These are phyloP conservation scores for Nesometra sesokonis DNA, from an alignment of 35 echinoderm and acorn worm genomes.

Conservation along the genomic window DNA sequence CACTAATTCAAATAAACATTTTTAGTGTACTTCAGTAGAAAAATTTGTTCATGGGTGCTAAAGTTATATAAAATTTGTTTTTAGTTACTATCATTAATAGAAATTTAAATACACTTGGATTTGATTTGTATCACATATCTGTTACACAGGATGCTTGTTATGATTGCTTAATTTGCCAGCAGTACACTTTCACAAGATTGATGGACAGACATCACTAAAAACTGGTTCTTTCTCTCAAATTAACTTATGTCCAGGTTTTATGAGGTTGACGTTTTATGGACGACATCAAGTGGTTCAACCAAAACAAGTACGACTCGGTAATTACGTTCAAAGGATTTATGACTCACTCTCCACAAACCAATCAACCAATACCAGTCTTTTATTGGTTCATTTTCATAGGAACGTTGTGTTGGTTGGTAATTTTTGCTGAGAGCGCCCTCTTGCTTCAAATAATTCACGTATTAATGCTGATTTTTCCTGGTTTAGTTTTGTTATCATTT, in stretches of 20 bases:
- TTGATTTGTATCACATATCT: too few relatives aligned
- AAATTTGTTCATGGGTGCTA: too few relatives aligned
- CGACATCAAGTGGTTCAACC: neutral
- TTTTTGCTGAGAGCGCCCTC: constrained; percentile 1
- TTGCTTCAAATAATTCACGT: constrained; percentile 76
- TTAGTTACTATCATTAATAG: too few relatives aligned
- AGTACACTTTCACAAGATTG: neutral
- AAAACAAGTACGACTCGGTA: neutral
- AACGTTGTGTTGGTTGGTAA: neutral
- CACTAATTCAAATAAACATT: too few relatives aligned
- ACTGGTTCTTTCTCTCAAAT: neutral
- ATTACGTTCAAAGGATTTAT: neutral
- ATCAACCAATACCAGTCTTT: neutral
- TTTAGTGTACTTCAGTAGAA: too few relatives aligned
- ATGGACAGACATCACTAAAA: neutral
- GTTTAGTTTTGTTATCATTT: constrained; percentile 62
- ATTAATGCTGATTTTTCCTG: constrained; percentile 86
- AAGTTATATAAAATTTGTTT: too few relatives aligned
- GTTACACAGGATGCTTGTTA: too few relatives aligned
- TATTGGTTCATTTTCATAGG: neutral
- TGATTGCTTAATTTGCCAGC: too few relatives aligned
- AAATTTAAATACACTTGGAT: too few relatives aligned
- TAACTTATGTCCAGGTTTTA: neutral
- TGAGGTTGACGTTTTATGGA: neutral
- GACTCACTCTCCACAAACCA: neutral